Evolutionary conservation across 2,113 vertebrate genomes (phyloP).

Genomic region (Paralichthys olivaceus): DNA sequence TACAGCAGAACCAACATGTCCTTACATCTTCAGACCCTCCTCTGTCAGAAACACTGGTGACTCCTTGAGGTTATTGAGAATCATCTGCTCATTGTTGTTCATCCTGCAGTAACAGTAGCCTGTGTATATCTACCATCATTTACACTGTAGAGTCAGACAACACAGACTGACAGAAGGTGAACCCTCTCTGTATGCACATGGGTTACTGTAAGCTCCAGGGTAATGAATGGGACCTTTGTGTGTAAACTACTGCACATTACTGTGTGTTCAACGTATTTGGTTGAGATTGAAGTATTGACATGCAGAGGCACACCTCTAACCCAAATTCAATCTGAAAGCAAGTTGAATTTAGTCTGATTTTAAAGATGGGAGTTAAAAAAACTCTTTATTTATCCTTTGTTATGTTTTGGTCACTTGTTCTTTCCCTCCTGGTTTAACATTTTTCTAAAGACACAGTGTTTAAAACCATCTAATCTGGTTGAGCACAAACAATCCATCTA

Average conservation of each 20-base stretch:
- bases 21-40: neutral
- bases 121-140: neutral
- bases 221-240: slow-evolving; percentile 59
- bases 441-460: no score
- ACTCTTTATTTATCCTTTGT: no score
- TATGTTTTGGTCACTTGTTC: no score
- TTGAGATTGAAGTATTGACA: slow-evolving; percentile 14
- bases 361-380: no score
- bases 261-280: slow-evolving; percentile 16
- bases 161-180: slow-evolving; percentile 24
- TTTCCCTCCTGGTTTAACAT: no score
- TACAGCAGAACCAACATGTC: neutral
- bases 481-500: neutral
- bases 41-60: neutral
- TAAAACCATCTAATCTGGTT: neutral
- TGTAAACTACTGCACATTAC: neutral
- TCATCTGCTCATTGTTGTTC: neutral
- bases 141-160: neutral
- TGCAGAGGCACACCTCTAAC: slow-evolving; percentile 2
- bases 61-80: neutral
- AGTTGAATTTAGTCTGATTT: neutral
- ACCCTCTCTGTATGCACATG: slow-evolving; percentile 21
- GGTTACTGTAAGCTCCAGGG: neutral
- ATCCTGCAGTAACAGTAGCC: neutral
- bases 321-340: neutral